phyloP scores from a whole-genome alignment of 2,888 invertebrate genomes.

The Anaspis maculata region DNA sequence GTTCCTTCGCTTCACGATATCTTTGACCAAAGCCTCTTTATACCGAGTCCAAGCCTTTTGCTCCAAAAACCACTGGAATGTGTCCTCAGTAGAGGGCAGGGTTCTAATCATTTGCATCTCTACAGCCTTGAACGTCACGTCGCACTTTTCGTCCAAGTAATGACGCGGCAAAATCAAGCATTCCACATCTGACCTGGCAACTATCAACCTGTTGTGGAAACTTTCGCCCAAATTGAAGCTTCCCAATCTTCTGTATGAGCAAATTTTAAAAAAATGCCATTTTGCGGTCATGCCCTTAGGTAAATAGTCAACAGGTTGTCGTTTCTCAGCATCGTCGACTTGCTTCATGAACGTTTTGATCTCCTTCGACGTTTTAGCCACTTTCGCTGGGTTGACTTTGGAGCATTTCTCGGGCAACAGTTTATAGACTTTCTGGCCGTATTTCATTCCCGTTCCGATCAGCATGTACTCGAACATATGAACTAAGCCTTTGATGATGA shows the following conservation, averaged over 20 bases:
- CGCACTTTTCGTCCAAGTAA: slow-evolving; percentile 60
- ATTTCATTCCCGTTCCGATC: slow-evolving; percentile 6
- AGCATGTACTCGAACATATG: slow-evolving; percentile 51
- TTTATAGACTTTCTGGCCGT: slow-evolving; percentile 2
- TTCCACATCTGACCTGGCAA: slow-evolving; percentile 54
- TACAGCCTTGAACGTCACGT: slow-evolving; percentile 58
- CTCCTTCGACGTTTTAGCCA: slow-evolving; percentile 3
- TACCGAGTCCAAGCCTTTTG: slow-evolving; percentile 51
- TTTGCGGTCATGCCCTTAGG: too few species aligned
- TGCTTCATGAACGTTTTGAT: slow-evolving; percentile 2
- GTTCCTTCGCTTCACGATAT: slow-evolving; percentile 44
- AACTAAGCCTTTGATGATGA: slow-evolving; percentile 51
- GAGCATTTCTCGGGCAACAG: slow-evolving; percentile 1
- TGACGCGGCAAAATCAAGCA: slow-evolving; percentile 63
- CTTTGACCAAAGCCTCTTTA: slow-evolving; percentile 45
- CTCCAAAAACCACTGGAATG: slow-evolving; percentile 49
- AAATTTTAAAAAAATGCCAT: slow-evolving; percentile 42
- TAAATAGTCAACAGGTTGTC: too few species aligned
- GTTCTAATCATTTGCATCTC: slow-evolving; percentile 51
- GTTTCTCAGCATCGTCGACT: background rate
- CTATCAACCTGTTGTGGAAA: slow-evolving; percentile 53
- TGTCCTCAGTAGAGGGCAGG: slow-evolving; percentile 49
- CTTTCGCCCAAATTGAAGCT: slow-evolving; percentile 66
- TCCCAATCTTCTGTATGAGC: slow-evolving; percentile 42
- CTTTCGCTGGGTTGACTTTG: background rate